Evolutionary conservation across 2,888 invertebrate genomes (phyloP), one percentile per base, ranked within the genome.

Genomic region (Therioaphis trifolii): DNA sequence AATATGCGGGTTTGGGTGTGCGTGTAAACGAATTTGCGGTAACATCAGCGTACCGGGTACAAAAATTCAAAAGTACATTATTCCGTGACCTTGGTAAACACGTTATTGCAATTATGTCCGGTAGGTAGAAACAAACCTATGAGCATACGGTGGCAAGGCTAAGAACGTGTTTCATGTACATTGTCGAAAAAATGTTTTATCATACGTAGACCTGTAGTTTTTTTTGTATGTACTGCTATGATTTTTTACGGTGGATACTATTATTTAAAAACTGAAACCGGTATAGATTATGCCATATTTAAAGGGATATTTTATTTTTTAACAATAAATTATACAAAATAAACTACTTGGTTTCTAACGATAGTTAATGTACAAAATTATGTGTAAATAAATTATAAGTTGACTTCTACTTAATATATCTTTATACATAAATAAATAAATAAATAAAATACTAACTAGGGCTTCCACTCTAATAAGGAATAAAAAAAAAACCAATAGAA

Each of bases 21-120:
- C 35, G 63, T 27, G n/a, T 43, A 46, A 52, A 40, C 52, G 24
- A 24, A 68, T 78, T 78, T 55, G 49, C 49, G 66, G 66, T 77
- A 77, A 77, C 76, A 77, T 63, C 49, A n/a, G n/a, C 69, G 69
- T 80, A 46, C 80, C 61, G 71, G 58, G 71, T 61, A 80, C 71
- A 61, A 69, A 35, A 46, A 69, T 69, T 55, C 35, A 78, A 68
- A 77, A 55, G 5, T 55, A 69, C 12, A 68, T 69, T 78, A 78
- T 77, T 58, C 15, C 55, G 55, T 40, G 78, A 18, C 78, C 78
- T 78, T 78, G 78, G 68, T 24, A 27, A 78, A 78, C 78, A 55
- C 68, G 78, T 78, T 78, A 78, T 69, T 77, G 35, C 58, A 58
- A 58, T 63, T 49, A 69, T 40, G 52, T 78, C 29, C 52, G 63